These are phyloP conservation scores for Actinia equina DNA, from an alignment of 64 coral and sea anemone species.

Conservation along the genomic window DNA sequence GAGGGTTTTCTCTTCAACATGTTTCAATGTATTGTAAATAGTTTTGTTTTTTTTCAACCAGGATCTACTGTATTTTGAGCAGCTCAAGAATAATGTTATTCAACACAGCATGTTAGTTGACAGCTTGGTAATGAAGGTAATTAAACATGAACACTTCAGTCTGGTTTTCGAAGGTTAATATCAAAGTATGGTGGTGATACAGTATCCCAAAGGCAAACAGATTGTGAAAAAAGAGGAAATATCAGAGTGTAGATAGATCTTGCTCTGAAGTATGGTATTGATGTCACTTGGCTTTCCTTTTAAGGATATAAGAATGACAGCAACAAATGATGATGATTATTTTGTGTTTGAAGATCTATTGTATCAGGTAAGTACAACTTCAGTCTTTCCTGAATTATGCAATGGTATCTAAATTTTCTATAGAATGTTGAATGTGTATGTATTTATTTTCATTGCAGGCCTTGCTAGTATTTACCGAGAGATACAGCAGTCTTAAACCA, in stretches of 20 bases:
- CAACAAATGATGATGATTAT: slow-evolving; percentile 96
- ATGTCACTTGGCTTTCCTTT: neutral
- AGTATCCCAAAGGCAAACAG: too few relatives aligned
- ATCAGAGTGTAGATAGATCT: neutral
- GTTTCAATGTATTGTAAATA: too few relatives aligned
- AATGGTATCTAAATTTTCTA: neutral
- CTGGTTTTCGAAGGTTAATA: too few relatives aligned
- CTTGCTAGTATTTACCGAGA: slow-evolving; percentile 80
- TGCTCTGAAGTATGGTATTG: neutral
- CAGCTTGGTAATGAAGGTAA: slow-evolving; percentile 94
- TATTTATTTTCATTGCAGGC: slow-evolving; percentile 38
- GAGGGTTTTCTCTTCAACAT: too few relatives aligned
- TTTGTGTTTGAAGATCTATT: slow-evolving; percentile 98
- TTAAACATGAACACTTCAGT: too few relatives aligned
- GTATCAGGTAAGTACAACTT: slow-evolving; percentile 59
- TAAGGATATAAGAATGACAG: slow-evolving; percentile 96
- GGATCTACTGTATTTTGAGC: slow-evolving; percentile 93
- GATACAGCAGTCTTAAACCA: slow-evolving; percentile 80
- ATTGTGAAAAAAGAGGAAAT: too few relatives aligned
- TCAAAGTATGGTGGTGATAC: too few relatives aligned
- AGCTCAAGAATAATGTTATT: slow-evolving; percentile 89
- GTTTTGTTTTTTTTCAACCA: too few relatives aligned
- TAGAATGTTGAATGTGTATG: neutral
- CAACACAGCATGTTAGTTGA: slow-evolving; percentile 96
- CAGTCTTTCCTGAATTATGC: neutral